Evolutionary conservation across 2,888 invertebrate species (phyloP).

Genomic region (Notodonta dromedarius): DNA sequence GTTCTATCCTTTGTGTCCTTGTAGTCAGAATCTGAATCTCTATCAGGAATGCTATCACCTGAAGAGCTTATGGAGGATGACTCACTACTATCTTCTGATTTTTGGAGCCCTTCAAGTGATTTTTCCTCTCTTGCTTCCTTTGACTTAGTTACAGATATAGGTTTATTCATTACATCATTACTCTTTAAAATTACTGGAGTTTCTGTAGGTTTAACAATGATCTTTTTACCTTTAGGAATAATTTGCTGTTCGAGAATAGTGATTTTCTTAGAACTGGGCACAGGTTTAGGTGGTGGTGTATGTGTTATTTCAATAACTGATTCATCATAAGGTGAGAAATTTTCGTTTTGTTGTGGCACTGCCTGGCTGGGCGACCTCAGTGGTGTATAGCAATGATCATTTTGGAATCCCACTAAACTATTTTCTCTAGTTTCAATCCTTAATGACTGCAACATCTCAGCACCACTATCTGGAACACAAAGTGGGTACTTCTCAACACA

Average conservation of each 20-base stretch:
- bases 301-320: constrained; percentile 76
- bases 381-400: constrained; percentile 93
- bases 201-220: constrained; percentile 66
- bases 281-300: constrained; percentile 72
- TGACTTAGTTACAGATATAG: constrained; percentile 60
- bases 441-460: constrained; percentile 79
- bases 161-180: constrained; percentile 71
- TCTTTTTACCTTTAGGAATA: constrained; percentile 80
- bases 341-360: constrained; percentile 63
- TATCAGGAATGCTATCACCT: constrained; percentile 84
- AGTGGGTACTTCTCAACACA: neutral
- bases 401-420: constrained; percentile 86
- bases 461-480: constrained; percentile 72
- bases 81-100: constrained; percentile 80
- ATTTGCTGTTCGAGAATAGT: constrained; percentile 79
- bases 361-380: constrained; percentile 86
- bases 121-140: constrained; percentile 61
- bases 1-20: constrained; percentile 75
- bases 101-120: constrained; percentile 55
- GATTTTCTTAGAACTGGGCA: constrained; percentile 76
- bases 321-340: constrained; percentile 65
- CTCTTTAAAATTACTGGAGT: constrained; percentile 67
- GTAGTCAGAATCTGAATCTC: constrained; percentile 86
- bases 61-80: constrained; percentile 77
- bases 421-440: constrained; percentile 80